A percentile compares a stretch with the other conserved stretches of the same genome.
These are phyloP conservation scores for Hydrotaea diabolus DNA, from an alignment of 2,888 invertebrate genomes.

Conservation along the genomic window DNA sequence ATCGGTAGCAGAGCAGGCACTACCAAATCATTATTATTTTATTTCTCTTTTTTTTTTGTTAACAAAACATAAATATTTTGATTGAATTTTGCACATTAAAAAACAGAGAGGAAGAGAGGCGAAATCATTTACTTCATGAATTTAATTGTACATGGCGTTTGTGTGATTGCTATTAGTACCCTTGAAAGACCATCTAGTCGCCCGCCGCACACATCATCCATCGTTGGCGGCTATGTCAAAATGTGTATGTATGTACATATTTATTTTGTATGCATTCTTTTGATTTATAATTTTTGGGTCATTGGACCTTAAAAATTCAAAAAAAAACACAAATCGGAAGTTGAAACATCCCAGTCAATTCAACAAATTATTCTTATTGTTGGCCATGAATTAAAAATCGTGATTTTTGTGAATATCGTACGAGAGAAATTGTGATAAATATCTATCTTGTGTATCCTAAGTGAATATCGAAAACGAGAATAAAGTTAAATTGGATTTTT, in stretches of 20 bases:
- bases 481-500: background rate
- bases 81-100: background rate
- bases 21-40: too few species aligned
- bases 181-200: background rate
- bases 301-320: background rate
- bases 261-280: background rate
- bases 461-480: constrained; percentile 12
- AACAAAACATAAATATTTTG: constrained; percentile 30
- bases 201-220: background rate
- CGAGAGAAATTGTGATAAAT: background rate
- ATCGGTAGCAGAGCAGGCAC: background rate
- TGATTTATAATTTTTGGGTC: constrained; percentile 27
- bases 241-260: background rate
- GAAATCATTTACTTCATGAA: background rate
- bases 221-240: constrained; percentile 21
- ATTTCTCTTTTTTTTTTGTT: background rate
- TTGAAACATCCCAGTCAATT: background rate
- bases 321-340: constrained; percentile 3
- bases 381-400: too few species aligned
- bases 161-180: background rate
- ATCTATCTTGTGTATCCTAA: constrained; percentile 19
- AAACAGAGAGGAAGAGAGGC: background rate
- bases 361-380: too few species aligned
- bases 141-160: background rate
- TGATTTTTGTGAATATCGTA: background rate